Base-by-base conservation (phyloP, 2,797 vertebrate species). In the Amniataba percoides region DNA sequence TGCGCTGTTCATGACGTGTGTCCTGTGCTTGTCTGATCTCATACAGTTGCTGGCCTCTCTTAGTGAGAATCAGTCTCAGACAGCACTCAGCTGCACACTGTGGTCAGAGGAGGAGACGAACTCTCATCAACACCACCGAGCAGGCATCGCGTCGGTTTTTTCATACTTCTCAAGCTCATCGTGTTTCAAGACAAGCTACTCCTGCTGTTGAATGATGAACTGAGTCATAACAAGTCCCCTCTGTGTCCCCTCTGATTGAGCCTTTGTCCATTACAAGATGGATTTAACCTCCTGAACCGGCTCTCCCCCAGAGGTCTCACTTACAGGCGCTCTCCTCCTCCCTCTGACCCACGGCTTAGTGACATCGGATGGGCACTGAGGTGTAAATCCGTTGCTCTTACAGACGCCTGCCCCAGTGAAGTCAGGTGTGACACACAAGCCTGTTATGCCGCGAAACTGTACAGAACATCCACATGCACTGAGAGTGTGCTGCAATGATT, bases 1-100 rank as follows among this genome's bases (percentile, higher is more conserved):
- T 79, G 80, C 40, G 46, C 77, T 77, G 84, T 79, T 87, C 78
- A 82, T 88, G 86, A 89, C 64, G 51, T 88, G 81, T 66, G 71
- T 77, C 87, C 80, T 90, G 87, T 83, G 81, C 84, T 82, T 90
- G 92, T 93, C 91, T 91, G 61, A 86, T 92, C 87, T 91, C 82
- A 91, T 91, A 82, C 56, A 74, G 72, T 84, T 85, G 66, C 66
- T 46, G 81, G 78, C 78, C 80, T 83, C 73, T 73, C 61, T 48
- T 67, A 31, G 48, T 62, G 69, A 78, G 9, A 80, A 69, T 77
- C 52, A 53, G 11, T 80, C 58, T 81, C 74, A 72, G 64, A 74
- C 39, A 62, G 56, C 16, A 21, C 67, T 76, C 40, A 68, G 69
- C 78, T 31, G 34, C 56, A 56, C 31, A 10, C 49, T 58, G 53